These are phyloP conservation scores for Aporophyla lueneburgensis DNA, from an alignment of 2,888 invertebrate genomes.

Conservation along the genomic window DNA sequence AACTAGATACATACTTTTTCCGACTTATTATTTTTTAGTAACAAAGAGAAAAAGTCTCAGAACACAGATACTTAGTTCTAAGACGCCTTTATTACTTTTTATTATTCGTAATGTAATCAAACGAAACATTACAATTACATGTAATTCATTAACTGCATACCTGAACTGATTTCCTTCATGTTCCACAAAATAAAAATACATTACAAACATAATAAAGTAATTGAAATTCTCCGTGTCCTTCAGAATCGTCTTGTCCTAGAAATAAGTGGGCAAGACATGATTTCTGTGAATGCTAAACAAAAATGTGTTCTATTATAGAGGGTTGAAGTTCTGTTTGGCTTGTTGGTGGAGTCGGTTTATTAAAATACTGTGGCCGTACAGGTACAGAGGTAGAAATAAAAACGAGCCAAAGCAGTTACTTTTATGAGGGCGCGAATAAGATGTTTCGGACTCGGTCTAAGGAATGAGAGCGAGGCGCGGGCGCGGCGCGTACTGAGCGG, in stretches of 20 bases:
- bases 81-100: conserved; percentile 15
- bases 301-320: conserved; percentile 67
- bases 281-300: conserved; percentile 70
- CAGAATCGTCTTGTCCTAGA: conserved; percentile 87
- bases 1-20: background rate
- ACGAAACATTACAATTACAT: conserved; percentile 53
- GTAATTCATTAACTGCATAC: conserved; percentile 67
- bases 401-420: conserved; percentile 90
- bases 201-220: conserved; percentile 88
- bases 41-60: no score
- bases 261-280: conserved; percentile 88
- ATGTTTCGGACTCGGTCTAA: conserved; percentile 90
- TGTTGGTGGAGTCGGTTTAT: conserved; percentile 80
- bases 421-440: conserved; percentile 91
- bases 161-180: conserved; percentile 70
- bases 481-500: conserved; percentile 70
- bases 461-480: conserved; percentile 82
- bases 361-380: conserved; percentile 91
- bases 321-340: conserved; percentile 72
- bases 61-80: background rate
- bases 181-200: conserved; percentile 74
- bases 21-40: background rate
- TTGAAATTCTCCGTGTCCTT: conserved; percentile 90
- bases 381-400: conserved; percentile 90
- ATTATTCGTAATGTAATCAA: conserved; percentile 32